Percentiles rank a stretch among this genome's conserved stretches.
phyloP scores from a whole-genome alignment of 2,113 vertebrate genomes.

The Vimba vimba region DNA sequence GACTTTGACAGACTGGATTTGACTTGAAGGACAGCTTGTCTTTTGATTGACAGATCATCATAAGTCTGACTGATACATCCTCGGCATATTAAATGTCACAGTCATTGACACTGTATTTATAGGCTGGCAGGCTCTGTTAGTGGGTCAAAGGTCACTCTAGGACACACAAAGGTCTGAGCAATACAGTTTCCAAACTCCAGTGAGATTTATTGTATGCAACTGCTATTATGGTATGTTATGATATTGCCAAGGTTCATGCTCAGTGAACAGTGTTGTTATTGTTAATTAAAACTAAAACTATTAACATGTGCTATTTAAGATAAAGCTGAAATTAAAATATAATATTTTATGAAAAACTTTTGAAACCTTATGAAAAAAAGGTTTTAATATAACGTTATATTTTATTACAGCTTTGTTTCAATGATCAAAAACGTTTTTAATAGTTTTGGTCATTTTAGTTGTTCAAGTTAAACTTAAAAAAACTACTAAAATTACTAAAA shows the following conservation, averaged over 20 bases:
- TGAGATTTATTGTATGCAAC: neutral
- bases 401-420: no score
- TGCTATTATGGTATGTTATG: neutral
- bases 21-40: neutral
- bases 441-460: no score
- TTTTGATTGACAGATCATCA: slow-evolving; percentile 17
- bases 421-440: no score
- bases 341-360: no score
- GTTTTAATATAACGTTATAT: no score
- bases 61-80: neutral
- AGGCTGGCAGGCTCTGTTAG: neutral
- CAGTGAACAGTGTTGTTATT: neutral
- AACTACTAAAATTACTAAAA: neutral
- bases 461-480: no score
- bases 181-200: neutral
- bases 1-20: neutral
- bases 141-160: neutral
- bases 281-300: neutral
- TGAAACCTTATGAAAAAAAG: no score
- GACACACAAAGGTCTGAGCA: neutral
- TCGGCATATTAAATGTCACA: neutral
- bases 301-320: neutral
- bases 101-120: neutral
- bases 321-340: neutral
- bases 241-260: neutral